These are phyloP conservation scores for Myiozetetes cayanensis DNA, from an alignment of 2,113 vertebrate genomes.

Conservation along the genomic window DNA sequence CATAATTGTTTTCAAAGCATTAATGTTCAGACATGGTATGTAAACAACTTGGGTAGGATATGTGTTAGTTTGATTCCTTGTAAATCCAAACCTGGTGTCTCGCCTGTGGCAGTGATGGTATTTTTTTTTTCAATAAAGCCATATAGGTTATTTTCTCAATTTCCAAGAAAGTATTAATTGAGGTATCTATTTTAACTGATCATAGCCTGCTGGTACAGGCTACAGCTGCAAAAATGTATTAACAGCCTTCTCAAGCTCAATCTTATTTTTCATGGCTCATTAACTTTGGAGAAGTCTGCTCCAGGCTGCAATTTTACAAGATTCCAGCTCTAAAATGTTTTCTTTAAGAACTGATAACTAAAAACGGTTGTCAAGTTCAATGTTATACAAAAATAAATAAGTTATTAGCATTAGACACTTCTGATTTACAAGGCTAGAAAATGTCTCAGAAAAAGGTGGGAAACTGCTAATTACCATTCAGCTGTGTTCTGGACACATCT, in stretches of 20 bases:
- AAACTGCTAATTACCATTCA: not conserved
- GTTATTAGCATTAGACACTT: not conserved
- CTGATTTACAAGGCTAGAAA: not conserved
- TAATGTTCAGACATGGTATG: not conserved
- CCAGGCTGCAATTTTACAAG: slow-evolving; percentile 11
- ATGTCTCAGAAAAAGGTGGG: not conserved
- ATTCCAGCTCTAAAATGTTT: not conserved
- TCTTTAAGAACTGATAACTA: not conserved
- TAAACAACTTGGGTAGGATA: not conserved
- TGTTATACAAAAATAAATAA: not conserved
- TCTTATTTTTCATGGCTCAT: slow-evolving; percentile 1
- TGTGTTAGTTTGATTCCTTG: too few species aligned
- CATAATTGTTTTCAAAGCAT: not conserved
- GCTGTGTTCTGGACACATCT: not conserved
- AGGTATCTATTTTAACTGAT: not conserved
- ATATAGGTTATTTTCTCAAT: not conserved
- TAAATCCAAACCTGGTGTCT: not conserved
- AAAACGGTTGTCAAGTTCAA: not conserved
- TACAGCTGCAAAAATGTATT: not conserved
- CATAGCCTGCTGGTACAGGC: not conserved
- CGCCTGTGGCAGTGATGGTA: not conserved
- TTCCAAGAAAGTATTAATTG: not conserved
- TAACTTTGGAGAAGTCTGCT: not conserved
- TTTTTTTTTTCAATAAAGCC: not conserved
- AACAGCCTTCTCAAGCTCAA: not conserved